A percentile compares a stretch with the other conserved stretches of the same genome.
phyloP scores from a whole-genome alignment of 2,888 invertebrate genomes.

The Gonocerus acuteangulatus region DNA sequence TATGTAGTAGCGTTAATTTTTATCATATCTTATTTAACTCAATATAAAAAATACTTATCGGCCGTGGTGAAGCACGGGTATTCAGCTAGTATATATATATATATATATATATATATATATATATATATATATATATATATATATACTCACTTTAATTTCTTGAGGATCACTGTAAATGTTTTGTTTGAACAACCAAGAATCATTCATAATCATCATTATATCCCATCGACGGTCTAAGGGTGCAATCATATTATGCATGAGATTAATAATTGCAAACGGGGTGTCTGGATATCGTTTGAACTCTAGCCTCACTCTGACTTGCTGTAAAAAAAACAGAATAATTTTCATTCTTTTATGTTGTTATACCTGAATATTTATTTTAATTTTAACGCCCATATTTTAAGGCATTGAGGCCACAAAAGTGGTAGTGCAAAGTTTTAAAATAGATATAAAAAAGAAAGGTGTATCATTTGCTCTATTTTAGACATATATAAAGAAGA shows the following conservation, averaged over 20 bases:
- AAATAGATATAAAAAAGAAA: neutral
- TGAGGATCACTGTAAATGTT: too few relatives aligned
- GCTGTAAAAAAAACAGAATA: neutral
- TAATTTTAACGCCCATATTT: neutral
- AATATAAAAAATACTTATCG: too few relatives aligned
- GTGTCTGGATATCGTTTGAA: slow-evolving; percentile 5
- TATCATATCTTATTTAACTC: too few relatives aligned
- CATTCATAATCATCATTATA: neutral
- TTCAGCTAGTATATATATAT: too few relatives aligned
- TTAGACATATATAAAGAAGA: too few relatives aligned
- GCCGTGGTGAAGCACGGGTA: too few relatives aligned
- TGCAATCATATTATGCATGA: slow-evolving; percentile 8
- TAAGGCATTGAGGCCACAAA: neutral
- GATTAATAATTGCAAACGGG: neutral
- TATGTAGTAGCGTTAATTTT: too few relatives aligned
- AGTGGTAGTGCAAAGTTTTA: neutral
- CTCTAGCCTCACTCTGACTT: neutral
- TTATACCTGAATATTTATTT: neutral
- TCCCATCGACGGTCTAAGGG: neutral
- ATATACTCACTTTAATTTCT: too few relatives aligned
- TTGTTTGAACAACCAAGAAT: neutral
- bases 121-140: too few relatives aligned
- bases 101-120: too few relatives aligned
- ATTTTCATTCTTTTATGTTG: too few relatives aligned
- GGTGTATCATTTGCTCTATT: too few relatives aligned